Evolutionary conservation across 2,797 vertebrate species (phyloP), one percentile per base, ranked within the genome.

Genomic region (Phoxinus dragarum): DNA sequence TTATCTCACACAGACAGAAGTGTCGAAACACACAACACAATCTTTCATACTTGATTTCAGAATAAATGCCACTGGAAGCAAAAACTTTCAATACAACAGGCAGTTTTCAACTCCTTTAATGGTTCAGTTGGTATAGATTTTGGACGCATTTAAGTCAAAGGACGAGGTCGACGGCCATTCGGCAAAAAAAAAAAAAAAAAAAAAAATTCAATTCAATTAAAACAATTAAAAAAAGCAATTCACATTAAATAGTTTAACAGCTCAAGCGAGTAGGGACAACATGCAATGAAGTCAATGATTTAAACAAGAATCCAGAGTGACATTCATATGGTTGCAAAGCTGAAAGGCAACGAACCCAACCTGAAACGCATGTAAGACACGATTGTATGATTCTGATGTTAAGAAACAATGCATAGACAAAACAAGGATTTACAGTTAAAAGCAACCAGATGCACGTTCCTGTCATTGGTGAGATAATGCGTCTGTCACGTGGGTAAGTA

Each of bases 91-190:
- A 64, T 42, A 78, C 83, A 72, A 74, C 44, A 23, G 38, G 31
- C 79, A 84, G 91, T 94, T 95, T 94, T 92, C 94, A 95, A 94
- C 91, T 92, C 93, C 91, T 92, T 96, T 96, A 95, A 95, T 95
- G 93, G 93, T 95, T 95, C 93, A 93, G 90, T 94, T 94, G 92
- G 93, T 94, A 94, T 93, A 94, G 92, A 92, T 92, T 94, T 95
- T 94, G 94, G 94, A 96, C 95, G 95, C 94, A 94, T 95, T 94
- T 92, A 93, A 73, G 92, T 94, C 91, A 93, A 94, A 82, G 67
- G 89, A 95, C 91, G 93, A 93, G 90, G 91, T 93, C 92, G 93
- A 94, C 93, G 94, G 92, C 93, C 93, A 90, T 91, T 92, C 83
- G 89, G 93, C 91, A 66, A 61, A 71, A 85, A 78, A 81, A 84